Conservation (phyloP, 1,140 invertebrate species). For the Lepidurus packardi region DNA sequence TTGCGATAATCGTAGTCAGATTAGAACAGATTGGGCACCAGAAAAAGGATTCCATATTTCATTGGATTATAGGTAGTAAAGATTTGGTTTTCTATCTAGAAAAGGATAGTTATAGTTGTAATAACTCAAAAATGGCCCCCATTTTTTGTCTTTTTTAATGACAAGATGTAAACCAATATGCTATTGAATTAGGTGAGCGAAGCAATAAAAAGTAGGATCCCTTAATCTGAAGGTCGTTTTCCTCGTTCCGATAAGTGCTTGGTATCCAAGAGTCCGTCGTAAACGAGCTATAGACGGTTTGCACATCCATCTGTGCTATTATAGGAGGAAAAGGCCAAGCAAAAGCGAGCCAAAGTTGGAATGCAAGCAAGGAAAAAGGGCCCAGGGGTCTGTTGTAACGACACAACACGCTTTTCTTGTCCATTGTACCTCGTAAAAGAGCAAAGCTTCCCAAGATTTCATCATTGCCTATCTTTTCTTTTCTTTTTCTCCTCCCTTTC, state of each 20-base stretch:
- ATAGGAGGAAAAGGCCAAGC: neutral
- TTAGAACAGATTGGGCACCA: too few relatives aligned
- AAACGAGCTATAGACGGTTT: slow-evolving; percentile 1
- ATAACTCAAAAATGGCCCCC: too few relatives aligned
- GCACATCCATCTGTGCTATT: slow-evolving; percentile 3
- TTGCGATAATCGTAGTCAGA: too few relatives aligned
- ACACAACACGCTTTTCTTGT: slow-evolving; percentile 19
- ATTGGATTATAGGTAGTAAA: too few relatives aligned
- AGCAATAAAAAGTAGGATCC: too few relatives aligned
- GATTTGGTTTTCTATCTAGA: too few relatives aligned
- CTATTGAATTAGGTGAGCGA: too few relatives aligned
- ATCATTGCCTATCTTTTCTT: neutral
- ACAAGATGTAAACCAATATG: too few relatives aligned
- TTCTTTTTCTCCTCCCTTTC: neutral
- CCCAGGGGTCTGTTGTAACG: slow-evolving; percentile 11
- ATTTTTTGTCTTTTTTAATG: too few relatives aligned
- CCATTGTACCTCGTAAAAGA: slow-evolving; percentile 18
- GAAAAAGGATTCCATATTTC: too few relatives aligned
- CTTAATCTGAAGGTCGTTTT: too few relatives aligned
- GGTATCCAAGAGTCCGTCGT: neutral
- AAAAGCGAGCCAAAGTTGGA: neutral
- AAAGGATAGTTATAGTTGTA: too few relatives aligned
- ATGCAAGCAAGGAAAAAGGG: neutral
- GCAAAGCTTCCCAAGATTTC: slow-evolving; percentile 3
- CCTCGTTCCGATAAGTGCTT: neutral